Evolutionary conservation across 2,113 vertebrate genomes (phyloP), one percentile per base, ranked within the genome.

Genomic region (Herpetotheres cachinnans): DNA sequence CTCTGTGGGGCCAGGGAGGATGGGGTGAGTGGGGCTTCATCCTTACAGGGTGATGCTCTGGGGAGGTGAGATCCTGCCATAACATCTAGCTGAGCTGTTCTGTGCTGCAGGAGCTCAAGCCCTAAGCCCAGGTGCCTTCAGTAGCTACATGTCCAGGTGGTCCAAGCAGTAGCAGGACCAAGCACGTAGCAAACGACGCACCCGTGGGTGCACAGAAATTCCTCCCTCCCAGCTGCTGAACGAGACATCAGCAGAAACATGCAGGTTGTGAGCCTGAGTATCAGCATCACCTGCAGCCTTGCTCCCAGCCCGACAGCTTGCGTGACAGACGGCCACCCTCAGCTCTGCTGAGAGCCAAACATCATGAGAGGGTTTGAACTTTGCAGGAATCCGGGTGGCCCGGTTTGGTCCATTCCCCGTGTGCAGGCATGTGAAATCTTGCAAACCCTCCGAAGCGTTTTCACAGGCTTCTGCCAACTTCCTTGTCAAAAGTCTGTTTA

Each of bases 361-460:
- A 2, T 30, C 36, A 29, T 0, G 0, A 7, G 27, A 69, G 61
- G 81, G 24, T 67, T 86, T 74, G 95, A 67, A 52, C 65, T 77
- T 34, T 66, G 69, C 40, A 94, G 96, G 95, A 96, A 95, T 91
- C 81, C 0, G 1, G 95, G 63, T 59, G 63, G 69, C 67, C 86
- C 9, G 4, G 79, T 63, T 54, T 70, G 93, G 87, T 44, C 94
- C 89, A 27, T 92, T 96, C 90, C 82, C 74, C 2, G 0, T 77
- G 93, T 95, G 91, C 95, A 96, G 80, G 80, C 94, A 70, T 54
- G 95, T 97, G 95, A 70, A 36, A 65, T 82, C 58, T 92, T 9
- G 1, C 62, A 72, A 79, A 34, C 38, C 50, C 34, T 84, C 44
- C 2, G 0, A 63, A 24, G 70, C 2, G 3, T 44, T 93, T 77